Percentiles rank a stretch among this genome's conserved stretches.
Conservation (phyloP, 2,888 invertebrate species). For the Drosophila conformis region DNA sequence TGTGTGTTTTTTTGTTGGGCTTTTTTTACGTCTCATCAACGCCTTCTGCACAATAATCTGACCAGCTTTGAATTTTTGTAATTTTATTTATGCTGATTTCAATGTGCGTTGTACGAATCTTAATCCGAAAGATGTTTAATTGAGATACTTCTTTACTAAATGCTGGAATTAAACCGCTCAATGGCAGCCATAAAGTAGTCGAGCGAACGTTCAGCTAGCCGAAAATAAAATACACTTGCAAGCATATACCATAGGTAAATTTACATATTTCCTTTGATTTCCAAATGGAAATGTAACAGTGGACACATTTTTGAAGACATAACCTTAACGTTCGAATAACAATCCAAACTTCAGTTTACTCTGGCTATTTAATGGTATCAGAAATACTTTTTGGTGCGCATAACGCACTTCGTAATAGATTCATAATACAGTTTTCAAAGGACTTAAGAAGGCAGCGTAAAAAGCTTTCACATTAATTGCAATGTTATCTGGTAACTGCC, state of each 20-base stretch:
- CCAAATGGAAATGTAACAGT: background rate
- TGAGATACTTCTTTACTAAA: slow-evolving; percentile 52
- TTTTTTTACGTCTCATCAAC: slow-evolving; percentile 44
- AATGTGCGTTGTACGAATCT: slow-evolving; percentile 22
- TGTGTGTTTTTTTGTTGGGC: slow-evolving; percentile 5
- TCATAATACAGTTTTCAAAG: slow-evolving; percentile 4
- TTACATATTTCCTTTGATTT: background rate
- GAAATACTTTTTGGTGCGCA: background rate
- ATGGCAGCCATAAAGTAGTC: slow-evolving; percentile 1
- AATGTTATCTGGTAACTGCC: slow-evolving; percentile 61
- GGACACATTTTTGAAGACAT: background rate
- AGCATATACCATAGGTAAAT: background rate
- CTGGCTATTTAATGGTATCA: background rate
- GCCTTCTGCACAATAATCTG: slow-evolving; percentile 69
- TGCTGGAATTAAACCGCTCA: slow-evolving; percentile 13
- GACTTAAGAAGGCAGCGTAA: slow-evolving; percentile 29
- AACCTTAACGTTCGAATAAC: background rate
- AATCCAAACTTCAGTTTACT: background rate
- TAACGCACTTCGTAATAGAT: slow-evolving; percentile 11
- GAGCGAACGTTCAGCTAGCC: background rate
- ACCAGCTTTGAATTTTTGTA: slow-evolving; percentile 54
- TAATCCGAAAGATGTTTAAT: slow-evolving; percentile 51
- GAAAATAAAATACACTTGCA: slow-evolving; percentile 1
- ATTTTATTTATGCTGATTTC: slow-evolving; percentile 76
- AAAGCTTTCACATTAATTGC: slow-evolving; percentile 82